These are phyloP conservation scores for Montipora efflorescens DNA, from an alignment of 64 coral and sea anemone genomes.

Conservation along the genomic window DNA sequence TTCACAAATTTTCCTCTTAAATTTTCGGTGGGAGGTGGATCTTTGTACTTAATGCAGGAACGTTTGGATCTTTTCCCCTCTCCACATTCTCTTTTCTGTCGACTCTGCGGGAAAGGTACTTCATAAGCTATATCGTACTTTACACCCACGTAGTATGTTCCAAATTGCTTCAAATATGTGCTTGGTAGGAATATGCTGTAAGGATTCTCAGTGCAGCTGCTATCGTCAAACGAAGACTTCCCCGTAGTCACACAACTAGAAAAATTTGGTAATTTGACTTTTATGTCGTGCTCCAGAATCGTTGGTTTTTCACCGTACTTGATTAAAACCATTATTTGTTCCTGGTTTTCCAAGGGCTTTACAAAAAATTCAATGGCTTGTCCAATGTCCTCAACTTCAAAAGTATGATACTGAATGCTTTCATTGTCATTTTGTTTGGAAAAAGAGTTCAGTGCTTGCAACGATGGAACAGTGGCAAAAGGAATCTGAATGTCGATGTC, in stretches of 20 bases:
- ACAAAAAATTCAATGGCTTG: not conserved
- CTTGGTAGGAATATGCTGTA: no score
- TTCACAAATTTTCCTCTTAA: no score
- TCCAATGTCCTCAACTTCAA: not conserved
- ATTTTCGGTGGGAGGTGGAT: slow-evolving; percentile 30
- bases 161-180: not conserved
- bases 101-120: not conserved
- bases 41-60: slow-evolving; percentile 70
- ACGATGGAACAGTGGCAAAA: not conserved
- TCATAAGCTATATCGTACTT: not conserved
- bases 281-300: not conserved
- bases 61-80: slow-evolving; percentile 36
- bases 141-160: slow-evolving; percentile 45
- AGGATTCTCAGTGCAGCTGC: no score
- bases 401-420: slow-evolving; percentile 51
- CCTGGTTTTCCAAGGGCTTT: no score
- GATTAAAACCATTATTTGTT: no score
- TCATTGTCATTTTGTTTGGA: slow-evolving; percentile 31
- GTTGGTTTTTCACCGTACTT: no score
- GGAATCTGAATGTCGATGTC: slow-evolving; percentile 50
- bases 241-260: no score
- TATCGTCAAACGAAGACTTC: no score
- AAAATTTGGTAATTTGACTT: no score
- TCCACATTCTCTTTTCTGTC: slow-evolving; percentile 60
- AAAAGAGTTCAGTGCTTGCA: not conserved